These are phyloP conservation scores for Xylota sylvarum DNA, from an alignment of 2,888 invertebrate species.

Conservation along the genomic window DNA sequence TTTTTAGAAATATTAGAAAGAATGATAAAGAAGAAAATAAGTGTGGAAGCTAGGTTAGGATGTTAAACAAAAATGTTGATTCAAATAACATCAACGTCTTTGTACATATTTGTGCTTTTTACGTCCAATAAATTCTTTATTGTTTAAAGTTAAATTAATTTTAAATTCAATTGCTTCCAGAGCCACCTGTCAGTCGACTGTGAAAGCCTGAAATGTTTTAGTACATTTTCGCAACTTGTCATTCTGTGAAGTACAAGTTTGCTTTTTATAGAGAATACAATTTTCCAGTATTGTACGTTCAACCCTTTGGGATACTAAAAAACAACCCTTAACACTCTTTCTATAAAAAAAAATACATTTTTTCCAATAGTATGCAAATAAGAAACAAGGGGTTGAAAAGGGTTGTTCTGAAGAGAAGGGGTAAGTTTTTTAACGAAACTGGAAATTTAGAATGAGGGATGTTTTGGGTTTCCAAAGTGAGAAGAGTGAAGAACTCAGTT, in stretches of 20 bases:
- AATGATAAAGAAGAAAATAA: too few relatives aligned
- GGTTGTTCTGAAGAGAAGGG: conserved; percentile 58
- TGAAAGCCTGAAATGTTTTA: background rate
- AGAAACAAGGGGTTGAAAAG: conserved; percentile 64
- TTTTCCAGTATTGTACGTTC: background rate
- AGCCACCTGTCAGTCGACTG: conserved; percentile 29
- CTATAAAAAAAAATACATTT: conserved; percentile 20
- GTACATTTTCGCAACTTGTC: background rate
- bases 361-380: conserved; percentile 62
- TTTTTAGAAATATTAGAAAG: too few relatives aligned
- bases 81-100: too few relatives aligned
- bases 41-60: too few relatives aligned
- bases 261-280: background rate
- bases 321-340: background rate
- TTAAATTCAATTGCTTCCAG: background rate
- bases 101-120: too few relatives aligned
- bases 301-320: conserved; percentile 24
- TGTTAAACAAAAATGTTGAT: too few relatives aligned
- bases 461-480: background rate
- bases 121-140: too few relatives aligned
- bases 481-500: conserved; percentile 11
- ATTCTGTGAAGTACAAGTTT: too few relatives aligned
- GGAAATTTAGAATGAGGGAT: conserved; percentile 39
- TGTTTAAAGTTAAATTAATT: too few relatives aligned
- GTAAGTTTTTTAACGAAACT: conserved; percentile 74